Percentiles rank a stretch among this genome's conserved stretches.
Conservation (phyloP, 2,113 vertebrate genomes). For the human region DNA sequence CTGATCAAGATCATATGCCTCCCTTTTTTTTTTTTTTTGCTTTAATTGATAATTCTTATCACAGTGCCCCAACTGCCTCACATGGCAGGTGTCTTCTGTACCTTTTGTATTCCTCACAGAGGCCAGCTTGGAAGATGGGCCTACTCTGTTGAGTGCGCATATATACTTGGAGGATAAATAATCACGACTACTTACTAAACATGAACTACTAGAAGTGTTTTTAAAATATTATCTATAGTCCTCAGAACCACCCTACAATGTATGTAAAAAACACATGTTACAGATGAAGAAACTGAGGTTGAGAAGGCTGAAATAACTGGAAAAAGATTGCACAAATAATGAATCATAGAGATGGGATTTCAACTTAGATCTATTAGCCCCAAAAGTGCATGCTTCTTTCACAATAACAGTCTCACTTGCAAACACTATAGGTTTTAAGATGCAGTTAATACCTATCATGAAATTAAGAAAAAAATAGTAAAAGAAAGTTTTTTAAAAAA, state of each 20-base stretch:
- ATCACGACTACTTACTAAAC: not conserved
- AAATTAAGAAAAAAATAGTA: not conserved
- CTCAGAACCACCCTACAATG: not conserved
- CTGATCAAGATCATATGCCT: not conserved
- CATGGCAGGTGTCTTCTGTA: not conserved
- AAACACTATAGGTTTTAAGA: not conserved
- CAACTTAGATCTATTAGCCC: not conserved
- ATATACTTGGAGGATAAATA: not conserved
- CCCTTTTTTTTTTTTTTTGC: not conserved
- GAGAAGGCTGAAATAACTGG: not conserved
- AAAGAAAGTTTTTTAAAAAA: not conserved
- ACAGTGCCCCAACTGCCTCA: not conserved
- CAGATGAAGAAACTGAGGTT: not conserved
- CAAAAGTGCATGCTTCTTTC: not conserved
- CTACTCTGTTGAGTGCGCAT: not conserved
- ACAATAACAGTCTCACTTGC: not conserved
- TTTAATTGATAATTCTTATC: not conserved
- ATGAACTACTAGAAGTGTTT: not conserved
- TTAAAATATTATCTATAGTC: not conserved
- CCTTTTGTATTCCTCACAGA: not conserved
- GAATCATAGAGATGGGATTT: not conserved
- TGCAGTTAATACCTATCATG: not conserved
- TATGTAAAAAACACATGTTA: not conserved
- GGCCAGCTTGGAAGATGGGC: too few relatives aligned
- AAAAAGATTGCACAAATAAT: not conserved